Conservation (phyloP, 2,113 vertebrate genomes). For the Pelodiscus sinensis region DNA sequence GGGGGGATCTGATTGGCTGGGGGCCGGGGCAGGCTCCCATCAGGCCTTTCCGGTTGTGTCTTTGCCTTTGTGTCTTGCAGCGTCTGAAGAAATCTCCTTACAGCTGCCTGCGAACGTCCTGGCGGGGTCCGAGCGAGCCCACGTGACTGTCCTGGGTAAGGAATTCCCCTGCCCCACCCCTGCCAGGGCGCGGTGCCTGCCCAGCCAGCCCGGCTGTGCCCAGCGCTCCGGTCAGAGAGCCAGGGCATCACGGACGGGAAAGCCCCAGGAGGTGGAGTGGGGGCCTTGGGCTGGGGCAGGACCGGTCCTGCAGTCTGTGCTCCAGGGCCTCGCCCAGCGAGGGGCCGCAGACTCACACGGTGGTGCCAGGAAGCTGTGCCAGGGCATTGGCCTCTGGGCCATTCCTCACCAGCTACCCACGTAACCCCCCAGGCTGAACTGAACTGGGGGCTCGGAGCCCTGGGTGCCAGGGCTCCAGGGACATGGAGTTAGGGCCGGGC, state of each 20-base stretch:
- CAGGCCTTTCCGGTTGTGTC: not conserved
- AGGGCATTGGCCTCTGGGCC: not conserved
- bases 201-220: not conserved
- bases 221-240: not conserved
- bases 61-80: not conserved
- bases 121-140: not conserved
- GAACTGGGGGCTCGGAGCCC: not conserved
- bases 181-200: not conserved
- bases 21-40: not conserved
- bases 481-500: not conserved
- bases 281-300: not conserved
- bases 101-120: not conserved
- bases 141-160: not conserved
- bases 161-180: not conserved
- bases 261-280: not conserved
- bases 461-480: no score
- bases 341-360: not conserved
- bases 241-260: constrained; percentile 7
- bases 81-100: not conserved
- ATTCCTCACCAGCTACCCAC: not conserved
- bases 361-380: not conserved
- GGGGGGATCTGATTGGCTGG: not conserved
- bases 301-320: not conserved
- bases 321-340: not conserved
- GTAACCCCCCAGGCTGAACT: no score